A percentile compares a stretch with the other conserved stretches of the same genome.
phyloP scores from a whole-genome alignment of 2,888 invertebrate genomes.

The Nemotelus nigrinus region DNA sequence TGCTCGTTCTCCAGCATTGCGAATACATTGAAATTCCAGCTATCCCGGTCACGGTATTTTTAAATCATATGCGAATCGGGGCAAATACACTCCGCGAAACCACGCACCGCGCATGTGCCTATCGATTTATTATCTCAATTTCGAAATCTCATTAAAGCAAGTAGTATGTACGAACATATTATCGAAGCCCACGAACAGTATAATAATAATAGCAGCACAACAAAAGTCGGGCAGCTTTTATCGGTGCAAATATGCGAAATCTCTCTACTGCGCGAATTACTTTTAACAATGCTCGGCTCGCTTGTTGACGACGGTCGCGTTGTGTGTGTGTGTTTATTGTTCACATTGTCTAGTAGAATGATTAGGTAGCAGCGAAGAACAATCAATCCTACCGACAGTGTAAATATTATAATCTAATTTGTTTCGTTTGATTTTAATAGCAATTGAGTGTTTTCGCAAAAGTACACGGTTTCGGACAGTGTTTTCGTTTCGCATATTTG shows the following conservation, averaged over 20 bases:
- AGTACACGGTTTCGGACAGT: neutral
- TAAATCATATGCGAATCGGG: constrained; percentile 5
- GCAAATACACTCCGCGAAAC: neutral
- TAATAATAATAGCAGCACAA: constrained; percentile 8
- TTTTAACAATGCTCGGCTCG: neutral
- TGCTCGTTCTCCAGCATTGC: too few relatives aligned
- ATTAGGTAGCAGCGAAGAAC: neutral
- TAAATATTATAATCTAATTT: constrained; percentile 3
- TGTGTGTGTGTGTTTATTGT: too few relatives aligned
- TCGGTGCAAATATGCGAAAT: constrained; percentile 11
- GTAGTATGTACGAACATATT: neutral
- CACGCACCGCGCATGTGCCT: constrained; percentile 31
- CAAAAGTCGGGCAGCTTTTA: neutral
- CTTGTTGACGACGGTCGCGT: neutral
- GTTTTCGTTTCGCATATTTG: too few relatives aligned
- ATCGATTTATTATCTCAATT: constrained; percentile 33
- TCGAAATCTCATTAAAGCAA: constrained; percentile 23
- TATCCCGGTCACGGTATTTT: neutral
- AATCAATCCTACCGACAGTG: neutral
- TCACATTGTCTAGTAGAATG: neutral
- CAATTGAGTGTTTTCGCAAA: neutral
- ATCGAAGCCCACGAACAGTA: neutral
- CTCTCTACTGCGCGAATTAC: neutral
- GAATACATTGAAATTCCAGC: too few relatives aligned
- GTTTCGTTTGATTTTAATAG: neutral